Evolutionary conservation across 2,888 invertebrate species (phyloP).

Genomic region (Halocaridina rubra): DNA sequence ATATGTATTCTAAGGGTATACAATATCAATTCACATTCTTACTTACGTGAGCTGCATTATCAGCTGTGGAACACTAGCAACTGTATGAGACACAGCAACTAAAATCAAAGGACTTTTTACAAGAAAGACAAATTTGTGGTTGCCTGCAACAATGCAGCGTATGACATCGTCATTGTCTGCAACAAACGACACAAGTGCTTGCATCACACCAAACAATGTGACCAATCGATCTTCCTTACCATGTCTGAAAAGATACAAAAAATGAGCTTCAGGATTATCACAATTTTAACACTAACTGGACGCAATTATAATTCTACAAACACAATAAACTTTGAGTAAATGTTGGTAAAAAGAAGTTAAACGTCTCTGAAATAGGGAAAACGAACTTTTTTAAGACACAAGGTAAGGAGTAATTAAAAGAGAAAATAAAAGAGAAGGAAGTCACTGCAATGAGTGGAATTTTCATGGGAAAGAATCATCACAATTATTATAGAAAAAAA

Average conservation of each 20-base stretch:
- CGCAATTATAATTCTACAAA: too few relatives aligned
- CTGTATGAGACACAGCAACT: constrained; percentile 82
- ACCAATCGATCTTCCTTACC: constrained; percentile 94
- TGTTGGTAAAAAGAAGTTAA: too few relatives aligned
- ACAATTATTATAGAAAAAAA: too few relatives aligned
- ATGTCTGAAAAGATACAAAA: constrained; percentile 74
- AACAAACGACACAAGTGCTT: constrained; percentile 91
- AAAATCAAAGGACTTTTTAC: constrained; percentile 91
- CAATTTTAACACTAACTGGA: neutral
- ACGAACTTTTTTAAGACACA: too few relatives aligned
- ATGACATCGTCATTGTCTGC: constrained; percentile 86
- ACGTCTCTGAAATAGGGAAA: too few relatives aligned
- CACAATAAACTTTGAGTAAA: too few relatives aligned
- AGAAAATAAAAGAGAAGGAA: too few relatives aligned
- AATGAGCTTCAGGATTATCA: neutral
- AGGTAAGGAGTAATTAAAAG: too few relatives aligned
- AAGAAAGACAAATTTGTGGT: constrained; percentile 90
- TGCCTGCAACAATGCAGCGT: constrained; percentile 84
- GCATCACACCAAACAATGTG: constrained; percentile 93
- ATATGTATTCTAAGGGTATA: too few relatives aligned
- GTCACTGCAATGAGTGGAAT: too few relatives aligned
- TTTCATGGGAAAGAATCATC: too few relatives aligned
- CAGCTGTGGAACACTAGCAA: constrained; percentile 86
- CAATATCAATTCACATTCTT: too few relatives aligned
- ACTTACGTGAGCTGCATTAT: constrained; percentile 87